Percentiles rank a stretch among this genome's conserved stretches.
phyloP scores from a whole-genome alignment of 2,113 vertebrate species.

The Sceloporus tristichus region DNA sequence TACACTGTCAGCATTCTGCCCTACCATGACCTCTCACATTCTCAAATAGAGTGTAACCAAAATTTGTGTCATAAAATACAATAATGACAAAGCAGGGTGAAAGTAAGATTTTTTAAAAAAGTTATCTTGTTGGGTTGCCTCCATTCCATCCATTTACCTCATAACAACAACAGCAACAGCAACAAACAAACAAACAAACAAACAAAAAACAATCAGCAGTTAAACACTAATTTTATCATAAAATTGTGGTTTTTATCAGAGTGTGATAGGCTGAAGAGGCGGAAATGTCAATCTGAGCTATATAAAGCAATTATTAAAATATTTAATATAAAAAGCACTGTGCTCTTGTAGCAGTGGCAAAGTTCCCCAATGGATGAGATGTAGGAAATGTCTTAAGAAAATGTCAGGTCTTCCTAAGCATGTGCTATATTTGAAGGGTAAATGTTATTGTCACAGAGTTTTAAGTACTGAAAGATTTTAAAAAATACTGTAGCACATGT shows the following conservation, averaged over 20 bases:
- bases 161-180: not conserved
- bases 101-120: not conserved
- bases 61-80: not conserved
- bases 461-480: not conserved
- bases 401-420: conserved; percentile 26
- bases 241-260: not conserved
- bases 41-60: not conserved
- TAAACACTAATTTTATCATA: not conserved
- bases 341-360: not conserved
- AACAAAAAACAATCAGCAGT: not conserved
- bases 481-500: conserved; percentile 5
- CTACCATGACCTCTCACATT: not conserved
- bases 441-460: not conserved
- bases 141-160: not conserved
- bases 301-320: not conserved
- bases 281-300: conserved; percentile 15
- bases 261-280: not conserved
- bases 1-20: not conserved
- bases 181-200: no score
- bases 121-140: not conserved
- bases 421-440: conserved; percentile 6
- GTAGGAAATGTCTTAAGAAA: conserved; percentile 11
- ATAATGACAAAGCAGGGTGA: not conserved
- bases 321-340: not conserved
- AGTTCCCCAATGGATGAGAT: conserved; percentile 19